A percentile compares a stretch with the other conserved stretches of the same genome.
Conservation (phyloP, 2,888 invertebrate genomes). For the Notocelia uddmanniana region DNA sequence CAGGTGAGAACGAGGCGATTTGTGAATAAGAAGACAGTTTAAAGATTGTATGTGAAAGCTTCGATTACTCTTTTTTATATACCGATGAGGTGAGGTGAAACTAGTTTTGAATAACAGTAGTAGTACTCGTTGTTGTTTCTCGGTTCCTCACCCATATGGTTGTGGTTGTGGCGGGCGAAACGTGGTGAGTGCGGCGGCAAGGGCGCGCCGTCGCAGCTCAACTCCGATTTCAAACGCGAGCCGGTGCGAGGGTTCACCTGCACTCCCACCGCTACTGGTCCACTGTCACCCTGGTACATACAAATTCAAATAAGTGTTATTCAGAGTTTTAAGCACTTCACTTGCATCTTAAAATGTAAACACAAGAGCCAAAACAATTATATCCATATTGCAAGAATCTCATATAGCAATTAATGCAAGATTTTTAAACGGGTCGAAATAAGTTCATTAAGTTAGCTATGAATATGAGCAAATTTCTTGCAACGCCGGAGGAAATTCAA, state of each 20-base stretch:
- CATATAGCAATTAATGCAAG: too few relatives aligned
- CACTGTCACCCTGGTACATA: constrained; percentile 66
- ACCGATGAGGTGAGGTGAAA: too few relatives aligned
- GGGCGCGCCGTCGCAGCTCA: constrained; percentile 73
- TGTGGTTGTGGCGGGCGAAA: constrained; percentile 90
- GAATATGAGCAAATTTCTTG: not conserved
- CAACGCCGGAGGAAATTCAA: constrained; percentile 15
- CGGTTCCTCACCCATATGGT: constrained; percentile 82
- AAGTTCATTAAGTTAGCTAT: not conserved
- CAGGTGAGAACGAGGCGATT: too few relatives aligned
- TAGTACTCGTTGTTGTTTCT: too few relatives aligned
- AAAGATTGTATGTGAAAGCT: too few relatives aligned
- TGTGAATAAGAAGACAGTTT: too few relatives aligned
- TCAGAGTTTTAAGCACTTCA: not conserved
- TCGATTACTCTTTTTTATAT: too few relatives aligned
- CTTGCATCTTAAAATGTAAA: too few relatives aligned
- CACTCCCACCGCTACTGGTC: constrained; percentile 61
- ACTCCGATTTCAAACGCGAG: constrained; percentile 86
- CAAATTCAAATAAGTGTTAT: not conserved
- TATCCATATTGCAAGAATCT: too few relatives aligned
- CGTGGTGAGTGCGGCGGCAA: constrained; percentile 87
- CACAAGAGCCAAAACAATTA: too few relatives aligned
- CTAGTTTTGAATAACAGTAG: too few relatives aligned
- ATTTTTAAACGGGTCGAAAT: too few relatives aligned
- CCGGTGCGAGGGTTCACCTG: constrained; percentile 88